These are phyloP conservation scores for Cyrtonyx montezumae DNA, from an alignment of 2,113 vertebrate genomes.

Conservation along the genomic window DNA sequence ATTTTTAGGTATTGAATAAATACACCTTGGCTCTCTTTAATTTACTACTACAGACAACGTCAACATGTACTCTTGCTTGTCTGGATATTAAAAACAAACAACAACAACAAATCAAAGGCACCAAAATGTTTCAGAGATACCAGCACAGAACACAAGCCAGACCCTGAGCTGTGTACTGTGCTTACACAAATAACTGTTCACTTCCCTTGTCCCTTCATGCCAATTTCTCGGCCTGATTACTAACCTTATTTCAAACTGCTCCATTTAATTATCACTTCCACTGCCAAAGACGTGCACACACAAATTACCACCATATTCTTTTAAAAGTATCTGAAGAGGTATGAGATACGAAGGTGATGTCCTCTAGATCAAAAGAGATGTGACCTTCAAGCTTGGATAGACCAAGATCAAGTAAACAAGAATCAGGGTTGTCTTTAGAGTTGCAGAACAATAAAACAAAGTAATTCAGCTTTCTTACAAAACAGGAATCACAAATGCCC, in stretches of 20 bases:
- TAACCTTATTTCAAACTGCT: neutral
- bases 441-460: accelerated
- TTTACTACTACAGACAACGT: neutral
- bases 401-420: neutral
- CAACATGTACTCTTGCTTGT: neutral
- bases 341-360: accelerated
- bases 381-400: neutral
- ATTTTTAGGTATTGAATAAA: neutral
- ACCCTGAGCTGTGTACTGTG: accelerated
- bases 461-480: neutral
- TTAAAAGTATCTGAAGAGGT: neutral
- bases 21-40: neutral
- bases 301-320: neutral
- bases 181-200: neutral
- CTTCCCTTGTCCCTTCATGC: neutral
- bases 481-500: neutral
- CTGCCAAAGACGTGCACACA: neutral
- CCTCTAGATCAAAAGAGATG: neutral
- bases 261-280: neutral
- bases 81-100: neutral
- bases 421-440: neutral
- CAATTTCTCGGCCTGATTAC: neutral
- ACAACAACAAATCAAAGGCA: neutral
- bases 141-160: neutral
- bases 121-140: neutral